These are phyloP conservation scores for Ectropis grisescens DNA, from an alignment of 1,140 invertebrate genomes.

Conservation along the genomic window DNA sequence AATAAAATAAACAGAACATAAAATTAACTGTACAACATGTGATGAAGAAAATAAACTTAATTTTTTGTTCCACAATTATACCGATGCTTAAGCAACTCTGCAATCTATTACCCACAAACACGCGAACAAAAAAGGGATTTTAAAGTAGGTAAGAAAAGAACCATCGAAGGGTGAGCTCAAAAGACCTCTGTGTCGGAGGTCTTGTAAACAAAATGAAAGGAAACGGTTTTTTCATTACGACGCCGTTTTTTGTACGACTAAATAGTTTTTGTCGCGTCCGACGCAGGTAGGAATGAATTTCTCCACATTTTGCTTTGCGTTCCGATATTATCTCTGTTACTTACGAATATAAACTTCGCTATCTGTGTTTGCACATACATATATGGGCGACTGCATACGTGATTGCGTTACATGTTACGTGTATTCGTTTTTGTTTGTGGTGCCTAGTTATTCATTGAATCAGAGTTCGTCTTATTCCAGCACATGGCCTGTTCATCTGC, in stretches of 20 bases:
- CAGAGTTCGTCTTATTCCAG: too few relatives aligned
- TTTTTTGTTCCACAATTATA: too few relatives aligned
- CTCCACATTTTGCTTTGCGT: too few relatives aligned
- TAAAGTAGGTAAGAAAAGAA: conserved; percentile 25
- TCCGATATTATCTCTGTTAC: conserved; percentile 49
- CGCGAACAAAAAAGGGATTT: conserved; percentile 57
- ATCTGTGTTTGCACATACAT: conserved; percentile 63
- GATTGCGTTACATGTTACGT: conserved; percentile 21
- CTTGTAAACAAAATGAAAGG: conserved; percentile 61
- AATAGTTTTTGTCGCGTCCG: too few relatives aligned
- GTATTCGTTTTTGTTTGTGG: too few relatives aligned
- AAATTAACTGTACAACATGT: too few relatives aligned
- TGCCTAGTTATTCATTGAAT: too few relatives aligned
- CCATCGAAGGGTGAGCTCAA: conserved; percentile 34
- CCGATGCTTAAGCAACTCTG: neutral
- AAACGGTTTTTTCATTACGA: conserved; percentile 54
- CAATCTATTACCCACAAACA: conserved; percentile 19
- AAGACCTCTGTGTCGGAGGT: conserved; percentile 59
- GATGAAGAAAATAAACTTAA: too few relatives aligned
- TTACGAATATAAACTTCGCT: conserved; percentile 48
- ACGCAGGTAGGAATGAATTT: conserved; percentile 47
- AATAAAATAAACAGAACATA: too few relatives aligned
- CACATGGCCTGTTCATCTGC: too few relatives aligned
- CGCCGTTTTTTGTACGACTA: too few relatives aligned
- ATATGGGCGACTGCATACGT: conserved; percentile 38